phyloP scores from a whole-genome alignment of 2,888 invertebrate species.

The Andrena praecox region DNA sequence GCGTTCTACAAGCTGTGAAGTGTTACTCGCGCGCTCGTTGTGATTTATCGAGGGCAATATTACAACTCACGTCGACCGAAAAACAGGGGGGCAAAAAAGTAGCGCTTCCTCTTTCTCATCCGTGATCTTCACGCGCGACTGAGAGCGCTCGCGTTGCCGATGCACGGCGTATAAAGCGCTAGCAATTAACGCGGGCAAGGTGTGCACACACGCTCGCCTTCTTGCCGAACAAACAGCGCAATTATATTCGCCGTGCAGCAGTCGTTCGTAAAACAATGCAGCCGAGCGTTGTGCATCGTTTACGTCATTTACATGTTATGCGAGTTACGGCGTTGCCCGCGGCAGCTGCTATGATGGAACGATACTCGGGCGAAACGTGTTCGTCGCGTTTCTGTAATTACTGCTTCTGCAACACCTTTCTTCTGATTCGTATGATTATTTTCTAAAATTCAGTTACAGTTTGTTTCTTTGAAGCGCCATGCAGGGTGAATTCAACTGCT shows the following conservation, averaged over 20 bases:
- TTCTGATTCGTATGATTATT: too few relatives aligned
- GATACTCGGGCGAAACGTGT: background rate
- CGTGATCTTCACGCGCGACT: background rate
- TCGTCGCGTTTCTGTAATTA: constrained; percentile 4
- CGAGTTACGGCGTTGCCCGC: constrained; percentile 9
- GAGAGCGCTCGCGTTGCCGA: background rate
- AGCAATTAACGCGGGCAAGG: constrained; percentile 27
- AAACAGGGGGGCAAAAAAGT: background rate
- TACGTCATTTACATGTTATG: constrained; percentile 22
- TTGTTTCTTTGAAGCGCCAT: too few relatives aligned
- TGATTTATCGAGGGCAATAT: background rate
- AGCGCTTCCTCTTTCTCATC: background rate
- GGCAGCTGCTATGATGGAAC: background rate
- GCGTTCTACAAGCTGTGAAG: constrained; percentile 1
- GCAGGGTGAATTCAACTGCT: too few relatives aligned
- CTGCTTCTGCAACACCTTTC: too few relatives aligned
- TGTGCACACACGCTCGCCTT: constrained; percentile 3
- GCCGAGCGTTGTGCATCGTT: constrained; percentile 10
- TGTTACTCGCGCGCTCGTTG: constrained; percentile 1
- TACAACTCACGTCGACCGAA: constrained; percentile 3
- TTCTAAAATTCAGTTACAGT: too few relatives aligned
- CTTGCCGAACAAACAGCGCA: constrained; percentile 31
- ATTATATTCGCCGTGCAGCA: constrained; percentile 16
- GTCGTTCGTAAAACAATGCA: constrained; percentile 19
- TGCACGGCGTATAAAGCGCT: background rate